Evolutionary conservation across 2,113 vertebrate species (phyloP).

Genomic region (Phocoena phocoena): DNA sequence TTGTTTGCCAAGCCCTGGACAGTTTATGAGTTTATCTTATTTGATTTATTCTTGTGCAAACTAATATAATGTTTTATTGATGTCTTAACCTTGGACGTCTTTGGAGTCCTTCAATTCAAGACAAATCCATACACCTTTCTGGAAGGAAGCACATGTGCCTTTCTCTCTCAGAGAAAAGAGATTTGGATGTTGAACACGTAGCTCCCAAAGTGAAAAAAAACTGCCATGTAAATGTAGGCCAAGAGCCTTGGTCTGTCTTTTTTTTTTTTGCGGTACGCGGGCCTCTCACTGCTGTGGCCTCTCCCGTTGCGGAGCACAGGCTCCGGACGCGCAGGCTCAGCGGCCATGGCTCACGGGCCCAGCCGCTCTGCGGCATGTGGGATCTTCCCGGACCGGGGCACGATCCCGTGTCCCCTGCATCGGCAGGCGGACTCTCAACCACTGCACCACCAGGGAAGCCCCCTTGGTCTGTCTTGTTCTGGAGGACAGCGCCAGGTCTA

Average conservation of each 20-base stretch:
- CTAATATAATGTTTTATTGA: background rate
- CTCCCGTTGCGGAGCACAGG: too few relatives aligned
- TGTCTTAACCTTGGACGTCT: background rate
- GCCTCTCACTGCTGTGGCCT: too few relatives aligned
- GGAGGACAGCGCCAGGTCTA: background rate
- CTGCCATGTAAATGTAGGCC: fast-evolving
- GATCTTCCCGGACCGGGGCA: too few relatives aligned
- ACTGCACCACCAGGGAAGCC: too few relatives aligned
- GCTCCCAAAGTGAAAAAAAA: background rate
- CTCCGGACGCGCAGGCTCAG: too few relatives aligned
- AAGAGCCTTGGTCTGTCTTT: background rate
- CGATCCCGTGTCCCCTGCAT: too few relatives aligned
- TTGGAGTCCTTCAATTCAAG: background rate
- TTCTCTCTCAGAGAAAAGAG: background rate
- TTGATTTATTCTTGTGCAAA: conserved; percentile 24
- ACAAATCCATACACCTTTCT: background rate
- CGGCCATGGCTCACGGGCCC: too few relatives aligned
- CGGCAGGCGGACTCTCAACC: too few relatives aligned
- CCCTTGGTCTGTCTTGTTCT: background rate
- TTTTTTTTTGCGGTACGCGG: too few relatives aligned
- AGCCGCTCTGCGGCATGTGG: too few relatives aligned
- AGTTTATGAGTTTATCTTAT: background rate
- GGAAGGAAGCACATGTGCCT: background rate
- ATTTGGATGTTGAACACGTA: background rate
- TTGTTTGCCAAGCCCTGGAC: background rate